Base-by-base conservation (phyloP, 2,888 invertebrate genomes). In the Melieria picta region DNA sequence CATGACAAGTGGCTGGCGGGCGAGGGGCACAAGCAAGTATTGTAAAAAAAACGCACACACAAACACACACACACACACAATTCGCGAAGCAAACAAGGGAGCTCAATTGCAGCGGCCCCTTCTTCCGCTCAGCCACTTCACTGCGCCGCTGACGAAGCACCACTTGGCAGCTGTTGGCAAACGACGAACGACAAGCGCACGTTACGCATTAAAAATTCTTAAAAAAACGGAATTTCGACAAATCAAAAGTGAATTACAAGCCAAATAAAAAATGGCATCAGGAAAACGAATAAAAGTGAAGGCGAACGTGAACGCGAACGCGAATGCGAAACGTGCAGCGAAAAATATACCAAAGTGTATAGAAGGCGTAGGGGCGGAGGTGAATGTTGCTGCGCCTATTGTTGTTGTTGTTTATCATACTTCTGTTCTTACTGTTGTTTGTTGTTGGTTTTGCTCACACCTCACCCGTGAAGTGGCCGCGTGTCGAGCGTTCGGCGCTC, bases 381-480 rank as follows among this genome's bases (percentile, higher is more conserved):
- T 30, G 30, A 30, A 30, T 30, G 30, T 1, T 30, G 30, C 30
- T 30, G 30, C 30, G 30, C 30, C 30, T 3, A 30, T 30, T 30
- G 30, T 30, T 30, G 30, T 30, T 30, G 30, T 30, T 30, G 30
- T 30, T 30, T 30, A 30, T 30, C 30, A 30, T 30, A 30, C 30
- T 30, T 30, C 30, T 30, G 30, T 30, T 30, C 3, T 30, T 30
- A 30, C 30, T 30, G 30, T 30, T 30, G 30, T 30, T 30, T 30
- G 30, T 30, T 30, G 30, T 30, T 30, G 30, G 2, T 30, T 3
- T 30, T 3, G 30, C 30, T 30, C 30, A 30, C 30, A 30, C 30
- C 30, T 30, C 50, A 45, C 58, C 9, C 16, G 48, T 72, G 75
- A 72, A 77, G 63, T 74, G 43, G 66, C 65, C 68, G 75, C 11